A percentile compares a stretch with the other conserved stretches of the same genome.
phyloP scores from a whole-genome alignment of 2,113 vertebrate species.

The Ahaetulla prasina region DNA sequence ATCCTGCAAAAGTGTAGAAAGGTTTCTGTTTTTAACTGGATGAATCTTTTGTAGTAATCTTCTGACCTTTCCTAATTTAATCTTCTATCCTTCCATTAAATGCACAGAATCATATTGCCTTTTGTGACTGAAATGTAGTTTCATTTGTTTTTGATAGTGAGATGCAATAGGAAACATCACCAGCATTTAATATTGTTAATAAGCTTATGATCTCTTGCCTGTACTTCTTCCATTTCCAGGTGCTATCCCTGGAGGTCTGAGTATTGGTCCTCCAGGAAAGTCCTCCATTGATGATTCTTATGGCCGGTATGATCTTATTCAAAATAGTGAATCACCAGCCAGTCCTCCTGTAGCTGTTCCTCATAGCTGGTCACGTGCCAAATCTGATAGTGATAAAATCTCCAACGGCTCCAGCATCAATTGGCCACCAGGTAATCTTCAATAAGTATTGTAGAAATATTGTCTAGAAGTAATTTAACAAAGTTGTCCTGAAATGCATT shows the following conservation, averaged over 20 bases:
- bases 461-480: too few species aligned
- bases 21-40: background rate
- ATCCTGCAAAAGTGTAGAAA: too few species aligned
- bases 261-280: constrained; percentile 85
- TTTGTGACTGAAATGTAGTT: background rate
- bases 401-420: constrained; percentile 95
- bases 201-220: background rate
- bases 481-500: background rate
- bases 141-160: background rate
- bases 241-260: constrained; percentile 90
- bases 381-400: constrained; percentile 91
- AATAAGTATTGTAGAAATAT: background rate
- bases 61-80: constrained; percentile 6
- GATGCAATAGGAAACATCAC: background rate
- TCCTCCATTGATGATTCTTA: constrained; percentile 93
- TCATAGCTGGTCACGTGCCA: constrained; percentile 96
- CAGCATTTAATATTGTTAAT: background rate
- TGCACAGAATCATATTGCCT: background rate
- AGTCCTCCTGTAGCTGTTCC: constrained; percentile 86
- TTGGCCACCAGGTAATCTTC: constrained; percentile 92
- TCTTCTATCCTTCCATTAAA: background rate
- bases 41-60: constrained; percentile 13
- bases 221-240: constrained; percentile 58
- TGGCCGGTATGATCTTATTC: constrained; percentile 89
- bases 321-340: constrained; percentile 87